Conservation (phyloP, 1,140 invertebrate genomes). For the Polypedilum pembai region DNA sequence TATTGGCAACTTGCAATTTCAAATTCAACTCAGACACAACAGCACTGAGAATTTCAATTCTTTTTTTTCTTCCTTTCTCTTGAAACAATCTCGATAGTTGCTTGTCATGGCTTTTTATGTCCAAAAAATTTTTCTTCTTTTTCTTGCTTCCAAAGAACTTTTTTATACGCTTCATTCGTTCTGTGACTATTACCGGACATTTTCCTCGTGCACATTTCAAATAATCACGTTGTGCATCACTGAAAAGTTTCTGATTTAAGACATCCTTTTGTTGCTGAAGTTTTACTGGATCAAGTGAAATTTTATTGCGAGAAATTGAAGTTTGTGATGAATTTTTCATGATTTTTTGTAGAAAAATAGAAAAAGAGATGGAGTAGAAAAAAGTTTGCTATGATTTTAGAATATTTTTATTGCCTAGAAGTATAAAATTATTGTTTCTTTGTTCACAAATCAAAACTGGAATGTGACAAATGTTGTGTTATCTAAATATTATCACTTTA, state of each 20-base stretch:
- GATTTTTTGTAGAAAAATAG: background rate
- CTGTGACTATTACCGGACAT: background rate
- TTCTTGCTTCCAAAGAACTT: background rate
- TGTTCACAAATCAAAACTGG: no score
- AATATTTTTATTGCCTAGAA: no score
- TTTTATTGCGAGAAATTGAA: no score
- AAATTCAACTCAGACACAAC: constrained; percentile 40
- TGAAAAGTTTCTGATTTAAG: background rate
- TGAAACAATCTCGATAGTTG: background rate
- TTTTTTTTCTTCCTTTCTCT: background rate
- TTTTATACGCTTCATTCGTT: background rate
- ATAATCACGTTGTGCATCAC: background rate
- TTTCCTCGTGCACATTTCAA: background rate
- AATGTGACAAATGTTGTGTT: no score
- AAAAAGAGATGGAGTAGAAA: background rate
- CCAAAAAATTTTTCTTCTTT: background rate
- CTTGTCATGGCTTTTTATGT: background rate
- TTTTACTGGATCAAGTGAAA: background rate
- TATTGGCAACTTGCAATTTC: constrained; percentile 40
- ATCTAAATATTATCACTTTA: no score
- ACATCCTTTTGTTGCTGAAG: background rate
- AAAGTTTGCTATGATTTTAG: background rate
- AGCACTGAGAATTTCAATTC: constrained; percentile 36
- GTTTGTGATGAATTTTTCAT: no score
- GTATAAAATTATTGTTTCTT: no score